These are phyloP conservation scores for Datnioides undecimradiatus DNA, from an alignment of 2,113 vertebrate species.

Conservation along the genomic window DNA sequence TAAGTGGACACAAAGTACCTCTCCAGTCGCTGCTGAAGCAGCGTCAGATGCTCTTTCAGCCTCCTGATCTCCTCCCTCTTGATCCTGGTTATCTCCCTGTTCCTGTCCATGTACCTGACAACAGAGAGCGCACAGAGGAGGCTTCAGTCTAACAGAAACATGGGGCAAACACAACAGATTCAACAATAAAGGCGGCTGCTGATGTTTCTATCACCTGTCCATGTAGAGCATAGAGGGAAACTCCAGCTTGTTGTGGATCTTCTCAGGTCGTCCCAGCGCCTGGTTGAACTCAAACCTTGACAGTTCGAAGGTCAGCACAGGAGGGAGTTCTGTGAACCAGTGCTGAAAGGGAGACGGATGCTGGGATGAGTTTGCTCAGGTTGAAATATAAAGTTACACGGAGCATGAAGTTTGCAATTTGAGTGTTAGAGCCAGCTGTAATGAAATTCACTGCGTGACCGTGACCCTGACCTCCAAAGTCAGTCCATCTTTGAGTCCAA, in stretches of 20 bases:
- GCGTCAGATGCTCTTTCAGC: conserved; percentile 95
- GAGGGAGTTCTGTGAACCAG: conserved; percentile 98
- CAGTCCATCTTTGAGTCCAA: no score
- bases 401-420: no score
- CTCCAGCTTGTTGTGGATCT: conserved; percentile 99
- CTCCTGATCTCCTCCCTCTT: conserved; percentile 98
- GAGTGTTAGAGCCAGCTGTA: no score
- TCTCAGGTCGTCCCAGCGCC: conserved; percentile 97
- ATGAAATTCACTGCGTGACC: no score
- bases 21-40: conserved; percentile 97
- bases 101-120: conserved; percentile 96
- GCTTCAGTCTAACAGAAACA: not conserved
- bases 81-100: conserved; percentile 95
- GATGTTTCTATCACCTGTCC: conserved; percentile 88
- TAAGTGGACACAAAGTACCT: conserved; percentile 81
- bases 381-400: not conserved
- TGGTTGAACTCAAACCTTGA: conserved; percentile 99
- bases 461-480: no score
- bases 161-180: not conserved
- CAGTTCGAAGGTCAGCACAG: conserved; percentile 97
- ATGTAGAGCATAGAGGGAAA: conserved; percentile 97
- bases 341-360: conserved; percentile 83
- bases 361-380: not conserved
- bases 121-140: not conserved
- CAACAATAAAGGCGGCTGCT: not conserved